Evolutionary conservation across 2,113 vertebrate genomes (phyloP).

Genomic region (Oryzias javanicus): DNA sequence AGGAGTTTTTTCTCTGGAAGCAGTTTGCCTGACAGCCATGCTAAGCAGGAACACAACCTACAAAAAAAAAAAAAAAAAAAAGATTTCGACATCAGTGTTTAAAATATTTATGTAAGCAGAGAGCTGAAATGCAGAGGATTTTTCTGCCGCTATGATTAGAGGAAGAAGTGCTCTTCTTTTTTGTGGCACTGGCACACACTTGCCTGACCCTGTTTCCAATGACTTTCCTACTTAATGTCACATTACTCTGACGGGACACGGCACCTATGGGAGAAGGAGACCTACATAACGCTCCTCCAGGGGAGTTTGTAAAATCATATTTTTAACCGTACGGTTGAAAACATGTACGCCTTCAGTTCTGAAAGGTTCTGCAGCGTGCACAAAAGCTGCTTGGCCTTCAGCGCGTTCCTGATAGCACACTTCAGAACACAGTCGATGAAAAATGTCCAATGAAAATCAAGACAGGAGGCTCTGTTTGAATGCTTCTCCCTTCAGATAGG

Average conservation of each 20-base stretch:
- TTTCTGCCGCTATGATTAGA: conserved; percentile 33
- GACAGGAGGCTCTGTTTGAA: conserved; percentile 5
- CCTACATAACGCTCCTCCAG: conserved; percentile 49
- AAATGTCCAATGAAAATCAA: conserved; percentile 44
- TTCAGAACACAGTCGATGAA: conserved; percentile 32
- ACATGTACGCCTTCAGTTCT: background rate
- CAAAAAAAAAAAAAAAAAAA: conserved; percentile 8
- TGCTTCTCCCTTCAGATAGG: background rate
- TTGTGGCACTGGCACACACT: conserved; percentile 27
- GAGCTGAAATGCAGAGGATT: conserved; percentile 48
- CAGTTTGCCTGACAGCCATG: conserved; percentile 37
- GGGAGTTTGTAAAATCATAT: conserved; percentile 31
- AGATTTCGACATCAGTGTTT: conserved; percentile 55
- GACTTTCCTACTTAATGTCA: conserved; percentile 57
- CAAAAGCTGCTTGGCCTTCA: conserved; percentile 6
- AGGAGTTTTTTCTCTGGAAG: conserved; percentile 14
- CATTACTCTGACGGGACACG: conserved; percentile 38
- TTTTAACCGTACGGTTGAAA: conserved; percentile 11
- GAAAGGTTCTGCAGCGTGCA: conserved; percentile 7
- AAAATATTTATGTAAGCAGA: conserved; percentile 67
- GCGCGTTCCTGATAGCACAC: background rate
- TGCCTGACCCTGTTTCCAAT: conserved; percentile 58
- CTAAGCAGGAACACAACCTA: conserved; percentile 40
- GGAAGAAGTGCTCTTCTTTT: conserved; percentile 35
- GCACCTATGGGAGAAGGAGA: conserved; percentile 52